These are phyloP conservation scores for Acromyrmex echinatior DNA, from an alignment of 1,140 invertebrate genomes.

Conservation along the genomic window DNA sequence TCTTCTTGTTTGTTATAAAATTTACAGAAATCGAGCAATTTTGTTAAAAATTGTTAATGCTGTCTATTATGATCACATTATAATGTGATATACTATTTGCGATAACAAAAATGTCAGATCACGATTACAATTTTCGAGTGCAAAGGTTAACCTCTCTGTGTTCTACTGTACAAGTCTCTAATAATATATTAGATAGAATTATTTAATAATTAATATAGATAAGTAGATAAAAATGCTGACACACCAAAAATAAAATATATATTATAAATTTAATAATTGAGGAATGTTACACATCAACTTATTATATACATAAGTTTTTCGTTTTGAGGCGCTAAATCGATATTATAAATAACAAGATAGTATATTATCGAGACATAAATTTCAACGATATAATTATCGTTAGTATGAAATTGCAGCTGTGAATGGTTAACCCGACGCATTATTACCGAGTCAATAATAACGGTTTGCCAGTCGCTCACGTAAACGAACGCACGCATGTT, in stretches of 20 bases:
- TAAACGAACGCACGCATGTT: slow-evolving; percentile 44
- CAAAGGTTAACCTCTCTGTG: not conserved
- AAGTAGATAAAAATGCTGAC: not conserved
- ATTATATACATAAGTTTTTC: not conserved
- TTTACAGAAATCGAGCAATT: not conserved
- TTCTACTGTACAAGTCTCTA: not conserved
- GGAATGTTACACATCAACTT: not conserved
- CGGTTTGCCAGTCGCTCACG: slow-evolving; percentile 20
- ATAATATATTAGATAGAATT: not conserved
- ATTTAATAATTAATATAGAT: not conserved
- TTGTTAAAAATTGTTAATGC: not conserved
- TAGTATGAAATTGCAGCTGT: slow-evolving; percentile 52
- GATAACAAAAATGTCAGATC: not conserved
- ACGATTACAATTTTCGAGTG: not conserved
- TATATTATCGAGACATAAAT: slow-evolving; percentile 48
- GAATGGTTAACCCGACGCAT: slow-evolving; percentile 11
- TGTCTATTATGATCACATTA: not conserved
- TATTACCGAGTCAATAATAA: slow-evolving; percentile 58
- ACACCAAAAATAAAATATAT: not conserved
- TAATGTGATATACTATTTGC: not conserved
- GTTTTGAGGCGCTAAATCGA: slow-evolving; percentile 39
- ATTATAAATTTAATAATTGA: slow-evolving; percentile 1
- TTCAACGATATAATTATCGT: slow-evolving; percentile 61
- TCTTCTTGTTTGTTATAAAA: not conserved
- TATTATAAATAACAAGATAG: slow-evolving; percentile 53